Conservation (phyloP, 2,888 invertebrate genomes). For the Saturnia pavonia region DNA sequence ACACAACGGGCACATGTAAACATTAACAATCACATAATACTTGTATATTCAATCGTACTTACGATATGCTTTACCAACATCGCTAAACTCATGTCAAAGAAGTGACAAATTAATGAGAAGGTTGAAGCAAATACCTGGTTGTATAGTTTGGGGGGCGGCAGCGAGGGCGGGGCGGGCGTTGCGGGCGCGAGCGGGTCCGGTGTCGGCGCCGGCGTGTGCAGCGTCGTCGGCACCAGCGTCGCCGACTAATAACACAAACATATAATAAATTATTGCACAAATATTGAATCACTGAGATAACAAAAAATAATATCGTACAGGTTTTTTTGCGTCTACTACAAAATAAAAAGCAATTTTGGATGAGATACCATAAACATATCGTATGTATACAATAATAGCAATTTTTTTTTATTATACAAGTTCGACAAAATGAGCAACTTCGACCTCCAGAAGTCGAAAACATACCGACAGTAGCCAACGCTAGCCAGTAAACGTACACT, state of each 20-base stretch:
- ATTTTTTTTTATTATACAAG: too few relatives aligned
- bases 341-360: too few relatives aligned
- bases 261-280: background rate
- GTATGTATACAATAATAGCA: too few relatives aligned
- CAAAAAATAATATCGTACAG: background rate
- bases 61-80: too few relatives aligned
- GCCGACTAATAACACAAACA: conserved; percentile 32
- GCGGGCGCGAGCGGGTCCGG: conserved; percentile 74
- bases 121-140: conserved; percentile 55
- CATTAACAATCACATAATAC: background rate
- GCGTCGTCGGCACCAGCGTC: conserved; percentile 61
- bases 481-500: too few relatives aligned
- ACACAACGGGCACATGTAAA: background rate
- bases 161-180: conserved; percentile 71
- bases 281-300: too few relatives aligned
- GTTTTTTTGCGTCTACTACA: too few relatives aligned
- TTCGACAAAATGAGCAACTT: too few relatives aligned
- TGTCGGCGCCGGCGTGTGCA: conserved; percentile 79
- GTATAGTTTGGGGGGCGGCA: conserved; percentile 64
- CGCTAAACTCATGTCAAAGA: too few relatives aligned
- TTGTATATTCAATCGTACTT: background rate
- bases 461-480: too few relatives aligned
- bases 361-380: too few relatives aligned
- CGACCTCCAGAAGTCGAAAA: too few relatives aligned
- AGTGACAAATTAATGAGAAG: background rate